Percentiles rank a stretch among this genome's conserved stretches.
Conservation (phyloP, 53 echinoderm and acorn worm genomes). For the Holothuria leucospilota region DNA sequence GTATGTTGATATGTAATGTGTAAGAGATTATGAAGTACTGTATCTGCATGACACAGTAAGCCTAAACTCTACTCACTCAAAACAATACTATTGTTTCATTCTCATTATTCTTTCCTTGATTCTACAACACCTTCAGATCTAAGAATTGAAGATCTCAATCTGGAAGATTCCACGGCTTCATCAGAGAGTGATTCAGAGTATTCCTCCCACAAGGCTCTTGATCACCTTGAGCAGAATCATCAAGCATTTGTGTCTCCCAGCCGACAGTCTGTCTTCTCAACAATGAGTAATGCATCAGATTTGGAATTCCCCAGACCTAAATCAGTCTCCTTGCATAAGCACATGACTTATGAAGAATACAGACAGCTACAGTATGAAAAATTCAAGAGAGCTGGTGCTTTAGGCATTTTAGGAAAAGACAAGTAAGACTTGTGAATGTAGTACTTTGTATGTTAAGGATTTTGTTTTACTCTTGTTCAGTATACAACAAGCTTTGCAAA, state of each 20-base stretch:
- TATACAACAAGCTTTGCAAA: too few relatives aligned
- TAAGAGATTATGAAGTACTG: too few relatives aligned
- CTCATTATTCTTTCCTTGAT: neutral
- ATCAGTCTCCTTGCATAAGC: conserved; percentile 92
- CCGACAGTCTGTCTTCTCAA: conserved; percentile 71
- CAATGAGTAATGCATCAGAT: conserved; percentile 69
- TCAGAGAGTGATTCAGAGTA: conserved; percentile 86
- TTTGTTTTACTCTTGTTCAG: neutral
- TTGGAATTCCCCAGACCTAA: conserved; percentile 90
- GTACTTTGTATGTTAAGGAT: neutral
- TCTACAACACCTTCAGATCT: conserved; percentile 61
- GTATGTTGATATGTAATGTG: too few relatives aligned
- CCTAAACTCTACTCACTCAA: too few relatives aligned
- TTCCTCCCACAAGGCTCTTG: neutral
- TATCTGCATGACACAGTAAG: too few relatives aligned
- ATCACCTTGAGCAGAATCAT: conserved; percentile 40
- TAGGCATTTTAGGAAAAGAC: conserved; percentile 88
- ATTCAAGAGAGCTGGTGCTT: conserved; percentile 94
- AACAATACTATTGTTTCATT: neutral
- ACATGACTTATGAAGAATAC: conserved; percentile 93
- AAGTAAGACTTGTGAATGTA: conserved; percentile 61
- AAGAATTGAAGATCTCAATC: conserved; percentile 80
- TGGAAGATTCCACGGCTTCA: conserved; percentile 78
- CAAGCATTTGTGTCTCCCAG: conserved; percentile 61
- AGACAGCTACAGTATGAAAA: conserved; percentile 91